Conservation (phyloP, 2,113 vertebrate species). For the Phaethon lepturus region DNA sequence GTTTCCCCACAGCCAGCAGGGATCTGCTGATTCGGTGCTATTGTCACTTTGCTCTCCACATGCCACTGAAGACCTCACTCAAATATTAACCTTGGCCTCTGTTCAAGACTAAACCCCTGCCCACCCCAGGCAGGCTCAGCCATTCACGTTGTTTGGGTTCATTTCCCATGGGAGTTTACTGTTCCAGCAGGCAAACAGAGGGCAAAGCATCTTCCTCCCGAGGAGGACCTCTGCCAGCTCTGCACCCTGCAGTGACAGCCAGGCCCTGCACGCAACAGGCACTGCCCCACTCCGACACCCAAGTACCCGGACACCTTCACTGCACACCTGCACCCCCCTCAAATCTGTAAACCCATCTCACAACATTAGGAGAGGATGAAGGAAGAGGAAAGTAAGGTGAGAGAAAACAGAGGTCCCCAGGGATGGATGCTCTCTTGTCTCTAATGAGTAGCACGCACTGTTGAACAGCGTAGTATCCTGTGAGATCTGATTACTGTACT, state of each 20-base stretch:
- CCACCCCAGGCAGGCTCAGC: background rate
- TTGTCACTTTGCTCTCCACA: background rate
- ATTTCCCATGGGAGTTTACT: background rate
- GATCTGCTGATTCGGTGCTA: background rate
- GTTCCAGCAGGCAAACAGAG: background rate
- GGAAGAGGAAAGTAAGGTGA: background rate
- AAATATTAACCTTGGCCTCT: constrained; percentile 47
- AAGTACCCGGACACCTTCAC: background rate
- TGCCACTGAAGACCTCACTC: background rate
- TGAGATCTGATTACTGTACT: background rate
- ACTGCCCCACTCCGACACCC: background rate
- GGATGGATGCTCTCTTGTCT: background rate
- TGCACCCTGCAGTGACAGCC: background rate
- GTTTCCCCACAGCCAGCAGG: background rate
- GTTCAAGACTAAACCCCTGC: background rate
- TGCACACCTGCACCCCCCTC: background rate
- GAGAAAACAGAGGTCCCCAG: background rate
- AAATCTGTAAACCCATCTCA: background rate
- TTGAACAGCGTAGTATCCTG: background rate
- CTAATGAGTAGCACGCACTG: background rate
- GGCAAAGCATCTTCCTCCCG: background rate
- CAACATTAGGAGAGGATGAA: background rate
- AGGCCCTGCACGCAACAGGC: background rate
- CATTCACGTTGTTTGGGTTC: background rate
- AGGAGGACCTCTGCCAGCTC: background rate